Evolutionary conservation across 2,113 vertebrate species (phyloP), one percentile per base, ranked within the genome.

Genomic region (Mugil cephalus): DNA sequence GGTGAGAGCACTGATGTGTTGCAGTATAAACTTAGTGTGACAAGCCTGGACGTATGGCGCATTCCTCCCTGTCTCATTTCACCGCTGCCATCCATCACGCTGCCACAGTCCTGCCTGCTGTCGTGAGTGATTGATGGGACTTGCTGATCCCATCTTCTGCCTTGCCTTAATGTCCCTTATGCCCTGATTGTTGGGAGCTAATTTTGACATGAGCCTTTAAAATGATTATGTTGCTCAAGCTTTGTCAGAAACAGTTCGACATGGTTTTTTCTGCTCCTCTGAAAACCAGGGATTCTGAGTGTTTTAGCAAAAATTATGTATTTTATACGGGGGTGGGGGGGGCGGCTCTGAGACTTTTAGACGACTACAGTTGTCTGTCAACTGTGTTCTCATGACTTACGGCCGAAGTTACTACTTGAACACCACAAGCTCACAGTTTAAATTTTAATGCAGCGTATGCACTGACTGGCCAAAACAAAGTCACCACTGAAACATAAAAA

Each of bases 31-130:
- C 62, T 70, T 76, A 46, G 72, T 69, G 66, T 74, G 87, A 79
- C 83, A 77, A 70, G 75, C 63, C 5, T 73, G 80, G 75, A 84
- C 54, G 51, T 77, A 80, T 51, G 67, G 72, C 30, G 60, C 78
- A 83, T 90, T 89, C 85, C 75, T 83, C 83, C 75, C 72, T 80
- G 72, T 91, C 88, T 88, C 83, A 74, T 89, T 91, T 88, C 77
- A 79, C 75, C 50, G 10, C 71, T 75, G 69, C 67, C 87, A 90
- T 92, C 89, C 80, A 91, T 92, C 91, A 91, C 60, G 2, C 78
- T 68, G 80, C 80, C 88, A 84, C 40, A 83, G 82, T 82, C 79
- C 79, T 76, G 79, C 77, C 85, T 59, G 55, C 77, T 87, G 88
- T 83, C 60, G 0, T 36, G 21, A 43, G 63, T 89, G 89, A 91